Conservation (phyloP, 1,140 invertebrate genomes). For the Aradophagus sp. region DNA sequence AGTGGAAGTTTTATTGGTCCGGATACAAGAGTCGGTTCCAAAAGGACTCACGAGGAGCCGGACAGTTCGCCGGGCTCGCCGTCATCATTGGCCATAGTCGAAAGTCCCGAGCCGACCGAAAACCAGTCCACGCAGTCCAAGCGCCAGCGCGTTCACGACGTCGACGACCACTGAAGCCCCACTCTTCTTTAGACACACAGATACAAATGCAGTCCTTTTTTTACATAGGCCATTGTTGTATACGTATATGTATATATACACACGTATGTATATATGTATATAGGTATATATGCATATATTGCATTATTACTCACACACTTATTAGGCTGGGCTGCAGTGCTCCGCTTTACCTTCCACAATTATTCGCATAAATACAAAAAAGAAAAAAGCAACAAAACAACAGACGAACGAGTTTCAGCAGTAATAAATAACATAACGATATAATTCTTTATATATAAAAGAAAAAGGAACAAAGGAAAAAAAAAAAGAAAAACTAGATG, state of each 20-base stretch:
- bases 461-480: conserved; percentile 6
- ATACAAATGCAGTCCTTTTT: too few relatives aligned
- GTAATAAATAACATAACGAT: conserved; percentile 2
- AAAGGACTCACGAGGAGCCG: conserved; percentile 69
- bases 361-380: conserved; percentile 42
- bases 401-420: conserved; percentile 6
- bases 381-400: conserved; percentile 11
- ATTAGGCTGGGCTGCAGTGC: conserved; percentile 31
- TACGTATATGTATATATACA: too few relatives aligned
- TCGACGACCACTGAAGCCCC: conserved; percentile 70
- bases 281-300: too few relatives aligned
- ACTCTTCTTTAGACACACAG: conserved; percentile 61
- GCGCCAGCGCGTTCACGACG: conserved; percentile 71
- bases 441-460: conserved; percentile 24
- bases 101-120: conserved; percentile 71
- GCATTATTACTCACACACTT: conserved; percentile 48
- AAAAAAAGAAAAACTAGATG: conserved; percentile 12
- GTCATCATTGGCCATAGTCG: conserved; percentile 71
- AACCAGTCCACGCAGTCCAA: conserved; percentile 66
- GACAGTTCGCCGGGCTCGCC: conserved; percentile 73
- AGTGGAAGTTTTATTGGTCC: conserved; percentile 73
- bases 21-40: conserved; percentile 64
- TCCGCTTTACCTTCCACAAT: conserved; percentile 51
- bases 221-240: conserved; percentile 72
- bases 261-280: too few relatives aligned